Conservation (phyloP, 2,797 vertebrate species). For the Ceyx erithaca region DNA sequence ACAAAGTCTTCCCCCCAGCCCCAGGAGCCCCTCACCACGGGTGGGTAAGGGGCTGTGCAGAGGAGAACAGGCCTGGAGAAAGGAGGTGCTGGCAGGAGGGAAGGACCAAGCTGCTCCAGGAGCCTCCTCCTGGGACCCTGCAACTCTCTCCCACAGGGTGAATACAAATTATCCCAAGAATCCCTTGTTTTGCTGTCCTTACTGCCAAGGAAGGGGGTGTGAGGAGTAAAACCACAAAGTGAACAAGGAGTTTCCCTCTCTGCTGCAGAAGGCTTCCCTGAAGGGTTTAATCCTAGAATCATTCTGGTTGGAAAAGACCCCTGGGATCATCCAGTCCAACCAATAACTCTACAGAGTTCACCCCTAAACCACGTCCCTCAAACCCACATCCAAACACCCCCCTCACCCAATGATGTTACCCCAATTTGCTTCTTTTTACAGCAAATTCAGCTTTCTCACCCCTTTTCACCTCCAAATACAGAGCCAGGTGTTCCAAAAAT, state of each 20-base stretch:
- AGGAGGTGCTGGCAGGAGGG: not conserved
- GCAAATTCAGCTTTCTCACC: not conserved
- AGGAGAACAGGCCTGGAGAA: fast-evolving
- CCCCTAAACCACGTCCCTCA: too few species aligned
- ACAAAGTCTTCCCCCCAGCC: not conserved
- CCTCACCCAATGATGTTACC: not conserved
- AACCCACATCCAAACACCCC: too few species aligned
- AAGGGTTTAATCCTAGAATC: not conserved
- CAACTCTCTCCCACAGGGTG: not conserved
- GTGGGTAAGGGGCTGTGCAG: not conserved
- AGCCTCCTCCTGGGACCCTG: not conserved
- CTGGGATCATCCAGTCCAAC: too few species aligned
- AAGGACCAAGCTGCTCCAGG: not conserved
- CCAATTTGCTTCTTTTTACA: not conserved
- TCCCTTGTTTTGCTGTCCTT: not conserved
- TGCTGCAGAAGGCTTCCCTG: not conserved
- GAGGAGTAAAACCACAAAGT: not conserved
- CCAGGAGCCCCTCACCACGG: fast-evolving
- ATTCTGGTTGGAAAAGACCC: too few species aligned
- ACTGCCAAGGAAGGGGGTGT: fast-evolving
- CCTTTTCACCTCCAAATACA: not conserved
- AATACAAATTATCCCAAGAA: not conserved
- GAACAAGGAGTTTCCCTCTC: not conserved
- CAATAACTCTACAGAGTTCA: too few species aligned
- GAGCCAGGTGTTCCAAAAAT: slow-evolving; percentile 19